Base-by-base conservation (phyloP, 37 sponge, comb jelly and placozoan genomes). In the Halisarca cf. caerulea region DNA sequence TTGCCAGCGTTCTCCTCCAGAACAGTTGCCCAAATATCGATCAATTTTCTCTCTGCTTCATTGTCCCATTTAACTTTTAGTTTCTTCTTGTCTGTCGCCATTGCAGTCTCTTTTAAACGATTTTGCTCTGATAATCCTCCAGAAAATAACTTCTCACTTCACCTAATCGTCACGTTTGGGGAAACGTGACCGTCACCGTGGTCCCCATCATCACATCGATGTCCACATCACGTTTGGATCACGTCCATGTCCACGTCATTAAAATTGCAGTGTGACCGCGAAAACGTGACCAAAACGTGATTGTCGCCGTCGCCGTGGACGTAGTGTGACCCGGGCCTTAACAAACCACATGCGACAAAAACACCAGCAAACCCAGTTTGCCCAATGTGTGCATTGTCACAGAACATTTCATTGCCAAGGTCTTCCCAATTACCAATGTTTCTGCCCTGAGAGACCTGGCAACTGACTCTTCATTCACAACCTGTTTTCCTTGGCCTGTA, bases 371-470 rank as follows among this genome's bases (percentile, higher is more conserved):
- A 8, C 30, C 30, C 64, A 62, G 30, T 27, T 62, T 62, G 64
- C 64, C 64, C 64, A 62, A 27, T 62, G 64, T 27, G 24, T 27
- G 30, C 64, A 62, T 15, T 62, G 64, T 23, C 64, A 62, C 64
- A 62, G 64, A 27, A 62, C 64, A 62, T 62, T 62, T 62, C 64
- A 62, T 15, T 15, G 64, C 23, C 64, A 62, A 27, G 30, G 64
- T 62, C 64, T 62, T 62, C 64, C 15, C 64, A 62, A 62, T 62
- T 23, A 62, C 15, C 64, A 62, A 27, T 15, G 64, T 62, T 62
- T 62, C 64, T 62, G 64, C 30, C 64, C 64, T 62, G 64, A 62
- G 64, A 62, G 64, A 62, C 64, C 64, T 62, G 64, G 64, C 64
- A 62, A 62, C 64, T 62, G 64, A 62, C 24, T 62, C 64, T 27